Evolutionary conservation across 2,797 vertebrate species (phyloP), one percentile per base, ranked within the genome.

Genomic region (Acipenser transmontanus): DNA sequence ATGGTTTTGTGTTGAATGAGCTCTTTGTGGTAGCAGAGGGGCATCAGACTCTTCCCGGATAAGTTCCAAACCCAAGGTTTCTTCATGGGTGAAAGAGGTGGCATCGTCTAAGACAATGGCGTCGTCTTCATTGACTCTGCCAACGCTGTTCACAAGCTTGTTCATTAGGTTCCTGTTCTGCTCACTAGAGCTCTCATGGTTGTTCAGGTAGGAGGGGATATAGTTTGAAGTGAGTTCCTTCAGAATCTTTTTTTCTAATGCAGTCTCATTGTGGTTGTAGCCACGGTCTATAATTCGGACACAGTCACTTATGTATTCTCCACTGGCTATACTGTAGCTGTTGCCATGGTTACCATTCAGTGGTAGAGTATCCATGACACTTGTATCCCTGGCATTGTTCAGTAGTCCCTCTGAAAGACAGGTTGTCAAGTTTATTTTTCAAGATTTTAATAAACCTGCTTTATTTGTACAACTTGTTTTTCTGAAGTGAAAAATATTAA

Each of bases 361-460:
- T 96, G 96, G 97, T 99, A 99, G 97, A 98, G 97, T 99, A 99
- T 99, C 97, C 97, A 97, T 99, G 93, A 96, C 95, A 99, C 94
- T 99, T 98, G 96, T 96, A 96, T 99, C 97, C 95, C 97, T 95
- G 94, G 97, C 96, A 97, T 98, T 99, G 96, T 98, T 99, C 95
- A 99, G 94, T 89, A 98, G 94, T 93, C 95, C 96, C 95, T 99
- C 97, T 99, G 96, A 85, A 96, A 96, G 89, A 95, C 75, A 94
- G 71, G 34, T 34, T 34, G 34, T 34, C 34, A 34, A 34, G 34
- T 34, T 82, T 65, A 87, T 78, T 88, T 34, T 34, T 34, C 34
- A 34, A 34, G 4, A 34, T 34, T 3, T 34, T 34, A 34, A 34
- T 48, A 59, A 47, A 59, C 10, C 1, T 11, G 54, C 7, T 11